Evolutionary conservation across 2,797 vertebrate species (phyloP).

Genomic region (Chiloscyllium punctatum): DNA sequence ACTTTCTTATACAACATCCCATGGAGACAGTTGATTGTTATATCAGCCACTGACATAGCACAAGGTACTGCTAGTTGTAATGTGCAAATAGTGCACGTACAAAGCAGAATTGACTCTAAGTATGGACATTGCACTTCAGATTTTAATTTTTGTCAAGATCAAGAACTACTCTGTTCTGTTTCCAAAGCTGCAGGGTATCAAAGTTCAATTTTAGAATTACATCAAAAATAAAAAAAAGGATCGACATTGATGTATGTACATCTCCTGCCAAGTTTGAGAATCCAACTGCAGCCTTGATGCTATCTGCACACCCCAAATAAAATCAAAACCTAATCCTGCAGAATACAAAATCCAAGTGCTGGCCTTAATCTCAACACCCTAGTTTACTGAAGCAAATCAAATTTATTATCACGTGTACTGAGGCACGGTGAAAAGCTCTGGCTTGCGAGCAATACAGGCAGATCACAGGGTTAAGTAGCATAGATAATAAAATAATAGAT

Average conservation of each 20-base stretch:
- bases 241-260: background rate
- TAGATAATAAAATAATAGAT: too few species aligned
- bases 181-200: background rate
- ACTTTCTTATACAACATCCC: background rate
- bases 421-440: too few species aligned
- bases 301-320: background rate
- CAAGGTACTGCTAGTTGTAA: background rate
- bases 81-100: background rate
- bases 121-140: background rate
- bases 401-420: too few species aligned
- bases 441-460: too few species aligned
- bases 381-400: background rate
- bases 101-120: background rate
- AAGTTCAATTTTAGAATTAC: background rate
- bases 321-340: background rate
- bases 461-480: too few species aligned
- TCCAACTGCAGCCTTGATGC: background rate
- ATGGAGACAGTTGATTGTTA: background rate
- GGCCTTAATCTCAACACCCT: background rate
- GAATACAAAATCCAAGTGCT: background rate
- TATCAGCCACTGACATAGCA: background rate
- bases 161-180: background rate
- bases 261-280: background rate
- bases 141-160: constrained; percentile 1
- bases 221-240: background rate